Percentiles rank a stretch among this genome's conserved stretches.
Evolutionary conservation across 2,888 invertebrate species (phyloP).

Genomic region (Phortica magna): DNA sequence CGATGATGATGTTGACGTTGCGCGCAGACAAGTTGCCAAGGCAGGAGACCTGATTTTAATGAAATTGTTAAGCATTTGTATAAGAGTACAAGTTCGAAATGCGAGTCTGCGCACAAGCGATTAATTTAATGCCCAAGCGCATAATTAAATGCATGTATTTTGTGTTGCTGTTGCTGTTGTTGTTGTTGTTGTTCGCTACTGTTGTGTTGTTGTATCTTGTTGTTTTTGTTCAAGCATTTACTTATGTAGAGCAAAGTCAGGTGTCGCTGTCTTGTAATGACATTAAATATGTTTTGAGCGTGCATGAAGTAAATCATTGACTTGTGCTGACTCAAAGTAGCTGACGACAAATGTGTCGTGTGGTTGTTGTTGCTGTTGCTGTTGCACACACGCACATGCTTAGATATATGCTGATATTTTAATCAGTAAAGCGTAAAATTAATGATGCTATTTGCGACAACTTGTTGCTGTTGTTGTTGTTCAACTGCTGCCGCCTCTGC

Average conservation of each 20-base stretch:
- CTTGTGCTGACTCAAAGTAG: conserved; percentile 20
- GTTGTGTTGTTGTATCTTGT: not conserved
- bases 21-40: not conserved
- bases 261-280: conserved; percentile 62
- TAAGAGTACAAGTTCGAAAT: not conserved
- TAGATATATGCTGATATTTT: conserved; percentile 60
- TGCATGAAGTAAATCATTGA: conserved; percentile 65
- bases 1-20: not conserved
- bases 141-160: conserved; percentile 68
- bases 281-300: conserved; percentile 71
- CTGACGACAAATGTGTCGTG: conserved; percentile 37
- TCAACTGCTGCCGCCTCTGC: not conserved
- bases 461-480: conserved; percentile 9
- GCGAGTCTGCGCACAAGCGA: conserved; percentile 40
- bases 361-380: conserved; percentile 23
- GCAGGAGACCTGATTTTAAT: conserved; percentile 7
- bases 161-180: conserved; percentile 44
- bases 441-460: conserved; percentile 59
- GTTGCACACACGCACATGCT: not conserved
- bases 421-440: conserved; percentile 73
- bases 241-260: conserved; percentile 30
- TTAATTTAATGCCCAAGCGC: conserved; percentile 67
- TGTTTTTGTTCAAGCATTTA: not conserved
- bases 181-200: conserved; percentile 20
- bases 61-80: conserved; percentile 23